Evolutionary conservation across 2,113 vertebrate species (phyloP).

Genomic region (Prunella fulvescens): DNA sequence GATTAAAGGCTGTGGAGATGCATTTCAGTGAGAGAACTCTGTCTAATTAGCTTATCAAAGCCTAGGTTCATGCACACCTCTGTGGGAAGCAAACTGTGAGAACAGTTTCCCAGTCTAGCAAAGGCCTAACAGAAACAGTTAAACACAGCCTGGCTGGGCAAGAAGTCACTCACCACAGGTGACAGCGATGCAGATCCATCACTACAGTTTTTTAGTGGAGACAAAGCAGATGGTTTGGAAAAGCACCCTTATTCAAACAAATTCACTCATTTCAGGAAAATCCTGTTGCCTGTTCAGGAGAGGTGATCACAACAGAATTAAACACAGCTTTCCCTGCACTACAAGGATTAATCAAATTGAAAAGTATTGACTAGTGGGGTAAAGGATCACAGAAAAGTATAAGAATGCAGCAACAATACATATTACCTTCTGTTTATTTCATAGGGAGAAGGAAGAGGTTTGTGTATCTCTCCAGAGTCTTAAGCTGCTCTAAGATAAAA

Average conservation of each 20-base stretch:
- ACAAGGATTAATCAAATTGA: not conserved
- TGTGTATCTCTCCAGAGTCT: not conserved
- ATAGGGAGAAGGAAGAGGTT: not conserved
- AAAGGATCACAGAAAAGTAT: not conserved
- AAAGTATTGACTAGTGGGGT: not conserved
- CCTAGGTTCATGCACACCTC: conserved; percentile 6
- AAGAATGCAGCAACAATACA: not conserved
- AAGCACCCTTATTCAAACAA: not conserved
- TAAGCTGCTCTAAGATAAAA: not conserved
- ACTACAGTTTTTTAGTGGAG: not conserved
- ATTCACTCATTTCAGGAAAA: not conserved
- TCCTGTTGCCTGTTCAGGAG: not conserved
- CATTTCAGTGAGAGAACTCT: not conserved
- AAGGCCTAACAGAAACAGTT: not conserved
- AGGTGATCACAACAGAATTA: not conserved
- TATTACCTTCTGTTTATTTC: not conserved
- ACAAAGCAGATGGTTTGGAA: not conserved
- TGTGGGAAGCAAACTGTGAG: conserved; percentile 7
- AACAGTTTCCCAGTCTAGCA: not conserved
- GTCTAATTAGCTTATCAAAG: conserved; percentile 47
- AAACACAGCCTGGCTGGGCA: not conserved
- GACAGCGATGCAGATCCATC: not conserved
- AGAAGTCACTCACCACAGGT: not conserved
- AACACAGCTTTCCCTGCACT: not conserved
- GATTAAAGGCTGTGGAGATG: not conserved